Evolutionary conservation across 2,113 vertebrate genomes (phyloP), one percentile per base, ranked within the genome.

Genomic region (Pseudopipra pipra): DNA sequence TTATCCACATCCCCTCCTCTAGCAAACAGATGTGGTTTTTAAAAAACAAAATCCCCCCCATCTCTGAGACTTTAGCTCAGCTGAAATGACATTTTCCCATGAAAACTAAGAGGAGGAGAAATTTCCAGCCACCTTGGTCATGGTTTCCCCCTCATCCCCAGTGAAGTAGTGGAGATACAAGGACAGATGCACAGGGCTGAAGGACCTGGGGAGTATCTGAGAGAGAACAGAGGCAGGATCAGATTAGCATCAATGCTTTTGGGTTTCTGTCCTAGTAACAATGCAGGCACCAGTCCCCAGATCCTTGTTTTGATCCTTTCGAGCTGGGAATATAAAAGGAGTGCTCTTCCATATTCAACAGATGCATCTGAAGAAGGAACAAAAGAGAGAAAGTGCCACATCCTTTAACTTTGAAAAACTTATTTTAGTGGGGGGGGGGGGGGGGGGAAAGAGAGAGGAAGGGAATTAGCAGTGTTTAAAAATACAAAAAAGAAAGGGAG

Each of bases 261-360:
- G 71, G 51, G 41, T 82, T 84, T 85, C 66, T 68, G 31, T 31
- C 31, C 62, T 65, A 44, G 31, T 47, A 87, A 56, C 87, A 61
- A 43, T 39, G 62, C 58, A 63, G 35, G 19, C 20, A 49, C 16
- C 41, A 46, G 39, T 74, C n/a, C 39, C 25, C 56, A 82, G 56
- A 56, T 65, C 62, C 39, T 78, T 83, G 84, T 68, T 95, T 95
- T 91, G 90, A 93, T 96, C 66, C 62, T 89, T 93, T 59, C 47
- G 54, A 87, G 66, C 52, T 63, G 61, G 58, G 21, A 75, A 77
- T 87, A 66, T 86, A 41, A 95, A 95, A 95, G 49, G 62, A 93
- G 12, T 12, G 15, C 44, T 89, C 43, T 78, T 94, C 74, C 77
- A 83, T 83, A 91, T 95, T 96, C 90, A 93, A 35, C 31, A 91